Evolutionary conservation across 1,140 invertebrate species (phyloP), one percentile per base, ranked within the genome.

Genomic region (Drosophila insularis): DNA sequence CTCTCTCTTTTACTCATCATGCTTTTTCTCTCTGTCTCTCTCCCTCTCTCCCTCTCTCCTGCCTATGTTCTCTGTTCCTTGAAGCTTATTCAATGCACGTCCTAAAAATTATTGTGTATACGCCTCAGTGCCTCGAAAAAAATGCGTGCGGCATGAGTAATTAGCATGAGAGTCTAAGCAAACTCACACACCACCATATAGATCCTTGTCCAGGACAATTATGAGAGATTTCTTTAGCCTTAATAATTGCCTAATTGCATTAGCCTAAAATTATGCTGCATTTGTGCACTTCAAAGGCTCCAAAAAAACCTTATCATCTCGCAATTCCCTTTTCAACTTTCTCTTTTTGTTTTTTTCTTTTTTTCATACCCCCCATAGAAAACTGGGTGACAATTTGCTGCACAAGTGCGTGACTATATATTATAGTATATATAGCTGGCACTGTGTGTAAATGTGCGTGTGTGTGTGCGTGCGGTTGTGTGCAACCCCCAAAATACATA

Each of bases 191-290:
- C 19, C 50, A 21, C 39, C 31, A 58, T 37, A 21, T 39, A 7
- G 31, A 21, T 58, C 37, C 64, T 39, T 63, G 19, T 31, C 46
- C 55, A 10, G 31, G 31, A 58, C 55, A 58, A 58, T 58, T 58
- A 58, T 58, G 14, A 58, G 17, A 50, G 43, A 50, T 50, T 50
- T 50, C 43, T 50, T 50, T 50, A 50, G 43, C 43, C 43, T 21
- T 63, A 79, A 87, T 86, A 87, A 87, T 87, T 87, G 82, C 76
- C 82, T 87, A 87, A 87, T 87, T 87, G 82, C 82, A 89, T 87
- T 87, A 87, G 80, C 67, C 67, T 43, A 67, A 78, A 87, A 89
- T 78, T 84, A 77, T 87, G 80, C 82, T 87, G 82, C 82, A 87
- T 78, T 87, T 78, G 79, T 84, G 82, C 82, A 84, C 82, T 84